Evolutionary conservation across 1,140 invertebrate genomes (phyloP).

Genomic region (Leguminivora glycinivorella): DNA sequence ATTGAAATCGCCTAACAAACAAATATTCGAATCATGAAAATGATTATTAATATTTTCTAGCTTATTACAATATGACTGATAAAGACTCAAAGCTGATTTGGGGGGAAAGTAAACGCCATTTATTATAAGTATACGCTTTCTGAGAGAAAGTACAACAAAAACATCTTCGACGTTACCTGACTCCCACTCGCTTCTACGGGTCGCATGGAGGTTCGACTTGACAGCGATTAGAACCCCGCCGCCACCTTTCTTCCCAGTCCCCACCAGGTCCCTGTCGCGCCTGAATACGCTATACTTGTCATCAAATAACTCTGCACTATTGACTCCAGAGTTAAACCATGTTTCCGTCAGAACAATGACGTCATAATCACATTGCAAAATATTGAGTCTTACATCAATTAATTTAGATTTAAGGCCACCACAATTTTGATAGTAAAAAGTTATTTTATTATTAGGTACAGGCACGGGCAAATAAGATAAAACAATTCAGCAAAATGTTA

Average conservation of each 20-base stretch:
- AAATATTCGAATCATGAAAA: neutral
- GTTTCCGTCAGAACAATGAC: conserved; percentile 16
- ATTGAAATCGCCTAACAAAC: neutral
- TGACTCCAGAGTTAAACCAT: conserved; percentile 5
- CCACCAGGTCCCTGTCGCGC: conserved; percentile 8
- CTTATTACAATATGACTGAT: neutral
- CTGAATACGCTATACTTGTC: conserved; percentile 7
- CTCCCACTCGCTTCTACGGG: neutral
- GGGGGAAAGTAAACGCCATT: neutral
- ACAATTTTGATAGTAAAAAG: conserved; percentile 26
- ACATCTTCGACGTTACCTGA: neutral
- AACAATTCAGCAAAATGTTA: too few relatives aligned
- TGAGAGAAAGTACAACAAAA: neutral
- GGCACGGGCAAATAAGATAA: too few relatives aligned
- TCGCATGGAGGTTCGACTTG: neutral
- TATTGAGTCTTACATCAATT: neutral
- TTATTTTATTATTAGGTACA: conserved; percentile 3
- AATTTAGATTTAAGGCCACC: too few relatives aligned
- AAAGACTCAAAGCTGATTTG: neutral
- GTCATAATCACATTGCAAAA: conserved; percentile 22
- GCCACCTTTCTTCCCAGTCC: neutral
- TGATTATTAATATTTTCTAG: neutral
- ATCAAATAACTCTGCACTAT: neutral
- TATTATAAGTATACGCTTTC: neutral
- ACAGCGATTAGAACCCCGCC: conserved; percentile 10